phyloP scores from a whole-genome alignment of 2,888 invertebrate species.

The Synanthedon vespiformis region DNA sequence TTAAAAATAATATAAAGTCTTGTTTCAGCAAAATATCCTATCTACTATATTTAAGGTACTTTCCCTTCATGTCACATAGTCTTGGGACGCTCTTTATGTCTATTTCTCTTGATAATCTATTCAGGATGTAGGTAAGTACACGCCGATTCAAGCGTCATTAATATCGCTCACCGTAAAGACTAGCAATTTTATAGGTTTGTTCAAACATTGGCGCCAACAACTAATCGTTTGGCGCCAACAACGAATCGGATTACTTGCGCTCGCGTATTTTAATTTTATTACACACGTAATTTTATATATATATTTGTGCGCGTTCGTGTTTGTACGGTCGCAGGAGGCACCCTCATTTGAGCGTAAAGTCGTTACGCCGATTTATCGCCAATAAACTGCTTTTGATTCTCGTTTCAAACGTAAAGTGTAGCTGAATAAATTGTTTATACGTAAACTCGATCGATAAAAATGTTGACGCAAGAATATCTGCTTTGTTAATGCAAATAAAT shows the following conservation, averaged over 20 bases:
- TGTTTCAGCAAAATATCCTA: too few species aligned
- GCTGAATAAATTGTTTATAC: background rate
- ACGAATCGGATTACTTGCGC: background rate
- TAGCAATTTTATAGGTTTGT: slow-evolving; percentile 8
- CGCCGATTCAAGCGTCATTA: too few species aligned
- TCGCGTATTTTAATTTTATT: slow-evolving; percentile 27
- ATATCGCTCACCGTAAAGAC: background rate
- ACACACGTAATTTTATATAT: slow-evolving; percentile 22
- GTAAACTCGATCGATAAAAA: background rate
- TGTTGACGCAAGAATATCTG: background rate
- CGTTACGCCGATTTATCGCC: slow-evolving; percentile 30
- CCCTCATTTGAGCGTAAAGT: slow-evolving; percentile 16
- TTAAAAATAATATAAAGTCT: too few species aligned
- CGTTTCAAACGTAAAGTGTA: slow-evolving; percentile 16
- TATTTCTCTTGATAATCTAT: too few species aligned
- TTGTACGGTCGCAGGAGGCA: slow-evolving; percentile 7
- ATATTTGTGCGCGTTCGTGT: slow-evolving; percentile 16
- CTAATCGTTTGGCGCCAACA: slow-evolving; percentile 8
- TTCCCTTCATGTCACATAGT: too few species aligned
- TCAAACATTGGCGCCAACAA: slow-evolving; percentile 23
- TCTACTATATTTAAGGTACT: too few species aligned
- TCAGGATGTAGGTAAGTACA: too few species aligned
- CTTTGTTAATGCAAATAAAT: background rate
- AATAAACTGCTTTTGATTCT: slow-evolving; percentile 28
- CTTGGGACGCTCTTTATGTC: too few species aligned